These are phyloP conservation scores for Timema cristinae DNA, from an alignment of 2,888 invertebrate genomes.

Conservation along the genomic window DNA sequence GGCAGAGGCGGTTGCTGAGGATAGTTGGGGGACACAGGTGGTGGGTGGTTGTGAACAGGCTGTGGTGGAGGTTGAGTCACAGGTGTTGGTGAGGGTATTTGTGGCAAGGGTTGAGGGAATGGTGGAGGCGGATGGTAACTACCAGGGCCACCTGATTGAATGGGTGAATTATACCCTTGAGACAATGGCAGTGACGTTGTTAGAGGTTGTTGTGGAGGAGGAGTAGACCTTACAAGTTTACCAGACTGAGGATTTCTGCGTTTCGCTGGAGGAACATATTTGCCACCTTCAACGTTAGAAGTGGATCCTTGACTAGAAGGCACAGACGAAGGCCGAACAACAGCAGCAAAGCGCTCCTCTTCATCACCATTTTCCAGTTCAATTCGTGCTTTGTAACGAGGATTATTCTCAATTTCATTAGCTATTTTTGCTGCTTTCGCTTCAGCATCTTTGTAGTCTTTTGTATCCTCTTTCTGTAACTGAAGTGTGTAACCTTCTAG, in stretches of 20 bases:
- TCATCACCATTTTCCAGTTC: constrained; percentile 92
- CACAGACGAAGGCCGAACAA: constrained; percentile 56
- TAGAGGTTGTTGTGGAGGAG: constrained; percentile 45
- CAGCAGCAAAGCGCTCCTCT: constrained; percentile 81
- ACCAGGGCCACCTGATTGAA: too few species aligned
- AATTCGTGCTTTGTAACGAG: constrained; percentile 72
- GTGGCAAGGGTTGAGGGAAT: too few species aligned
- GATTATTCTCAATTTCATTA: constrained; percentile 86
- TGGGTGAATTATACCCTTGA: too few species aligned
- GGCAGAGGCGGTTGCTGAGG: constrained; percentile 20
- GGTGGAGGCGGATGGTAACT: too few species aligned
- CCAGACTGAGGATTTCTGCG: constrained; percentile 59
- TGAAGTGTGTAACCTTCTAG: constrained; percentile 89
- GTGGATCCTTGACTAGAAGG: constrained; percentile 30
- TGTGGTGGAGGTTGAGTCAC: constrained; percentile 38
- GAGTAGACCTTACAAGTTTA: constrained; percentile 62
- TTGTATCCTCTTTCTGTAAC: constrained; percentile 78
- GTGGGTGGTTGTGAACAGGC: constrained; percentile 31
- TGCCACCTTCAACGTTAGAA: constrained; percentile 46
- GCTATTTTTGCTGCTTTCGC: constrained; percentile 88
- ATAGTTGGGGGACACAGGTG: not conserved
- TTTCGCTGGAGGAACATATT: constrained; percentile 76
- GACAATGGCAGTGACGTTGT: too few species aligned
- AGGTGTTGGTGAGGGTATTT: constrained; percentile 34
- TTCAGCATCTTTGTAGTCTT: constrained; percentile 80